Evolutionary conservation across 2,113 vertebrate genomes (phyloP), one percentile per base, ranked within the genome.

Genomic region (Zootoca vivipara): DNA sequence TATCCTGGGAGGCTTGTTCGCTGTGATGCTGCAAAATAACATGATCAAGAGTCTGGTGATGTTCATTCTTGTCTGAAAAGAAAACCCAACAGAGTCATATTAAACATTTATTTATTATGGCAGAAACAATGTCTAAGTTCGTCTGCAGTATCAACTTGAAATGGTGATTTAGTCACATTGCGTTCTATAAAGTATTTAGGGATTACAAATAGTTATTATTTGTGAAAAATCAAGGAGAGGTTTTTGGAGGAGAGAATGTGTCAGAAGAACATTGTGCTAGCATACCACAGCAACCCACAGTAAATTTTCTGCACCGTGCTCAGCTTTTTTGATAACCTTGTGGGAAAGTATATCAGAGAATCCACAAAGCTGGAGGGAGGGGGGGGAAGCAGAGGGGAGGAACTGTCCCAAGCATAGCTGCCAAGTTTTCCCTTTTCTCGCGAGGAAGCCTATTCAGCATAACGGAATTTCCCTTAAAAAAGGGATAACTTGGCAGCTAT

Each of bases 111-210:
- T 62, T 62, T 62, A 10, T 64, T 0, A 0, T 0, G 0, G 10
- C 30, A 85, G 82, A 90, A 91, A 88, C 62, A 35, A 88, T 78
- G 1, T 35, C 72, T 74, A 20, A 58, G n/a, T 8, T 78, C 67
- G 62, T 9, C 86, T 64, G 46, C 0, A 0, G 2, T 26, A 89
- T 8, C 33, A 64, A 26, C 79, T 67, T 90, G 83, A 65, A 85
- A 22, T 85, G 79, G 33, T 58, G 84, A 35, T 78, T 10, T 7
- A 69, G 40, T n/a, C 30, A 40, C 65, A 24, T 62, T 38, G 65
- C n/a, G 35, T 38, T 86, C 42, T 78, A 65, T 13, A 35, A 92
- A 69, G 70, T 28, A 52, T 80, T 88, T 82, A 86, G 4, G 79
- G 86, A 85, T 88, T 86, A 85, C 28, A 8, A 64, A 38, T 1